A percentile compares a stretch with the other conserved stretches of the same genome.
Evolutionary conservation across 2,113 vertebrate genomes (phyloP).

Genomic region (Zonotrichia leucophrys): DNA sequence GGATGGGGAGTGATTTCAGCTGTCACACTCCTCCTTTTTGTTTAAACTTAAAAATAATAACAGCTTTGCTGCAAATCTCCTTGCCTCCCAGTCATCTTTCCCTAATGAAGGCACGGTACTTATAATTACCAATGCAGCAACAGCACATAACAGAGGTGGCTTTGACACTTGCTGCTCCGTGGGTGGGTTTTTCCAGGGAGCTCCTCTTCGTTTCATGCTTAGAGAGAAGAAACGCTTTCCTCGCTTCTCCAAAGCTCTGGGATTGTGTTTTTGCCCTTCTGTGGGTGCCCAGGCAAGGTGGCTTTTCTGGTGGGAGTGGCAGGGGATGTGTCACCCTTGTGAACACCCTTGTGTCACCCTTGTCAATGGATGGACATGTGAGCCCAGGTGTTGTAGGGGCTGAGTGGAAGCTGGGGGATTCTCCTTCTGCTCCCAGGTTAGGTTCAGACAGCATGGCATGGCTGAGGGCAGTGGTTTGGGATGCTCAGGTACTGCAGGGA

Average conservation of each 20-base stretch:
- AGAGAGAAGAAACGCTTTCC: not conserved
- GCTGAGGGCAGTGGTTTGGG: not conserved
- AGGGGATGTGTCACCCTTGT: not conserved
- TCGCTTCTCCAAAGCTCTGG: not conserved
- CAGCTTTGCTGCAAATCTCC: conserved; percentile 33
- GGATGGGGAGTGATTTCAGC: conserved; percentile 13
- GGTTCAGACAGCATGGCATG: accelerated
- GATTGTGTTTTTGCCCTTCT: not conserved
- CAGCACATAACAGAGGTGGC: conserved; percentile 22
- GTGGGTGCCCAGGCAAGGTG: not conserved
- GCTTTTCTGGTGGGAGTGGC: not conserved
- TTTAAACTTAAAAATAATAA: conserved; percentile 58
- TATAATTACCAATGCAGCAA: conserved; percentile 20
- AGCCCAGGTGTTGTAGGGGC: not conserved
- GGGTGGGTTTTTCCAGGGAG: conserved; percentile 39
- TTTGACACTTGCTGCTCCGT: conserved; percentile 50
- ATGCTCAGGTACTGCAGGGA: not conserved
- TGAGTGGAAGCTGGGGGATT: not conserved
- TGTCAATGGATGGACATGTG: accelerated
- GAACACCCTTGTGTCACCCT: not conserved
- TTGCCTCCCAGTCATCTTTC: conserved; percentile 3
- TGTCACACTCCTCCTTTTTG: conserved; percentile 6
- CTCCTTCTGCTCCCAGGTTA: not conserved
- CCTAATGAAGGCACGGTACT: conserved; percentile 32
- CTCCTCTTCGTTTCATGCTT: not conserved